Evolutionary conservation across 2,113 vertebrate genomes (phyloP).

Genomic region (Cebidichthys violaceus): DNA sequence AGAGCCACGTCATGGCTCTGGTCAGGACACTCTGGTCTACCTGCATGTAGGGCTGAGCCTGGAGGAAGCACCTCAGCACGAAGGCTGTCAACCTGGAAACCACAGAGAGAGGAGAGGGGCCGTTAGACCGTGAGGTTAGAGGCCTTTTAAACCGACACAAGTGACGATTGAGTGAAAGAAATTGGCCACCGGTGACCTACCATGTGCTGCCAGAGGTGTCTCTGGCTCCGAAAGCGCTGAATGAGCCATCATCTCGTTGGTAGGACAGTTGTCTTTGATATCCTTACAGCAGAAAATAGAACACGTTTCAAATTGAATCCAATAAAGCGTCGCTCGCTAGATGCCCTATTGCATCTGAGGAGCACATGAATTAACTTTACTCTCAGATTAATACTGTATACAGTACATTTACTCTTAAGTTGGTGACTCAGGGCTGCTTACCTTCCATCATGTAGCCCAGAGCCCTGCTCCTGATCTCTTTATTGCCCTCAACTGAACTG

Average conservation of each 20-base stretch:
- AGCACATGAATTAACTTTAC: background rate
- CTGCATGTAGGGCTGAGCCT: conserved; percentile 86
- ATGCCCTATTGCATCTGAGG: background rate
- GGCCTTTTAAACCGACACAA: background rate
- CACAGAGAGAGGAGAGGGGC: background rate
- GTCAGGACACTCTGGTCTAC: conserved; percentile 84
- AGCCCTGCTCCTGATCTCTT: conserved; percentile 82
- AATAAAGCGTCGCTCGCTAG: background rate
- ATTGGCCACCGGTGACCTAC: conserved; percentile 76
- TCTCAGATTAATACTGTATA: background rate
- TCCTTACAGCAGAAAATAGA: conserved; percentile 76
- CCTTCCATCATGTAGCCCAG: conserved; percentile 87
- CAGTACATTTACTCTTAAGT: background rate
- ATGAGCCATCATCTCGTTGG: conserved; percentile 90
- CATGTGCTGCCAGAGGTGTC: conserved; percentile 91
- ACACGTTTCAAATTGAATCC: background rate
- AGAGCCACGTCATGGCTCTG: conserved; percentile 86
- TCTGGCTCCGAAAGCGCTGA: conserved; percentile 89
- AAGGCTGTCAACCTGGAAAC: conserved; percentile 91
- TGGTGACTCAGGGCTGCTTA: conserved; percentile 45
- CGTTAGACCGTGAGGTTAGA: no score
- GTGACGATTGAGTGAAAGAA: background rate
- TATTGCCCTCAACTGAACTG: conserved; percentile 79
- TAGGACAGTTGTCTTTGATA: conserved; percentile 90
- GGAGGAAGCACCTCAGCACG: conserved; percentile 90